Base-by-base conservation (phyloP, 2,113 vertebrate genomes). In the Silurus meridionalis region DNA sequence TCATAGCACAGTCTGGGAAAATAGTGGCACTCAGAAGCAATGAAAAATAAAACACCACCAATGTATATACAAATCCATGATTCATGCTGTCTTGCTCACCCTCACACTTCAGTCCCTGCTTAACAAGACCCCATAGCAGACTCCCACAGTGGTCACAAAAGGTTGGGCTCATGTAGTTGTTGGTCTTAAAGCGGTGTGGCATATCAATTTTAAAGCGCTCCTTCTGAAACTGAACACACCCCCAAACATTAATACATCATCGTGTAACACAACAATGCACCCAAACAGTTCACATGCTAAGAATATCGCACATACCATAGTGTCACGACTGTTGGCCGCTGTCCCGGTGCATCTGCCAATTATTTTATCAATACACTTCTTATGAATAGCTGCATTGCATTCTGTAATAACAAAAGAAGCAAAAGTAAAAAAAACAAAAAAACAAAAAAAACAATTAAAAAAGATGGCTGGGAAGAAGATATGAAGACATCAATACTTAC, bases 91-190 rank as follows among this genome's bases (percentile, higher is more conserved):
- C 4, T 37, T 74, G 63, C 88, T 19, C 89, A 99, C 98, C 98
- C 95, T 98, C 97, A 93, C 98, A 99, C 90, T 99, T 99, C 17
- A 98, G 94, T 9, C 98, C 98, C 87, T 99, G 98, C 87, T 91
- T 97, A 91, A 97, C 96, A 74, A 99, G 94, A 61, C 98, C 98
- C 98, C 98, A 99, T 69, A 99, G 95, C 91, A 99, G 92, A 89
- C 97, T 99, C 88, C 98, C 98, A 0, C 98, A 99, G 93, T 99
- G 98, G 92, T 99, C 98, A 8, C 98, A 99, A 95, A 99, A 99
- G 3, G 97, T 99, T 13, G 98, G 98, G 92, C 98, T 97, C 96
- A 96, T 99, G 92, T 99, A 99, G 94, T 97, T 99, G 92, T 99
- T 91, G 79, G 87, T 91, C 89, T 96, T 97, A 94, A 99, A 98